These are phyloP conservation scores for Mormyrus lacerda DNA, from an alignment of 2,113 vertebrate species.

Conservation along the genomic window DNA sequence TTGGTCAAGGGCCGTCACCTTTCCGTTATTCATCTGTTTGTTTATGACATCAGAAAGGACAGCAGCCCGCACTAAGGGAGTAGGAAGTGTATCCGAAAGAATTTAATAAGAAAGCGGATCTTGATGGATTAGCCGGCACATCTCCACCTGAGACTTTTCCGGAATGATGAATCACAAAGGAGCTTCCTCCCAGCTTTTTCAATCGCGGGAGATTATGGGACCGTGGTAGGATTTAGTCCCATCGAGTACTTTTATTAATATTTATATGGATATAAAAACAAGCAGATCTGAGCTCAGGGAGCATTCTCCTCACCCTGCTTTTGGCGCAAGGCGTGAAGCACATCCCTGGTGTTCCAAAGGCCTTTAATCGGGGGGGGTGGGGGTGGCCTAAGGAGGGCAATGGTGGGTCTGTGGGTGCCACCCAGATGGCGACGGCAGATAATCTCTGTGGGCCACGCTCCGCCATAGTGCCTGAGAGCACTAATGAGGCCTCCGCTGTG, in stretches of 20 bases:
- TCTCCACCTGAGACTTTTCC: slow-evolving; percentile 65
- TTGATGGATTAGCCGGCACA: slow-evolving; percentile 71
- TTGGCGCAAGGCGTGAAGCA: background rate
- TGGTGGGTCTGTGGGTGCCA: background rate
- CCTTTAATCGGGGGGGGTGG: background rate
- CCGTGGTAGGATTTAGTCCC: slow-evolving; percentile 54
- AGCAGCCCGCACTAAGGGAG: slow-evolving; percentile 56
- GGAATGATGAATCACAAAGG: slow-evolving; percentile 69
- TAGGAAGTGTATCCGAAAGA: slow-evolving; percentile 66
- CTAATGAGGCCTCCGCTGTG: background rate
- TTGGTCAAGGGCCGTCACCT: background rate
- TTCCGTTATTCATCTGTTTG: slow-evolving; percentile 57
- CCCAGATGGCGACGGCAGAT: background rate
- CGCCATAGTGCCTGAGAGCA: background rate
- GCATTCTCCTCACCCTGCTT: slow-evolving; percentile 16
- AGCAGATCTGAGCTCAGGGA: slow-evolving; percentile 50
- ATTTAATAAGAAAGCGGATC: slow-evolving; percentile 73
- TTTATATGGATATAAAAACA: slow-evolving; percentile 66
- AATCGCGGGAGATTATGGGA: slow-evolving; percentile 66
- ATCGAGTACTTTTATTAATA: slow-evolving; percentile 64
- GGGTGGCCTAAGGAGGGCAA: background rate
- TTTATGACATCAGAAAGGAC: slow-evolving; percentile 64
- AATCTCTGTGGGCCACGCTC: background rate
- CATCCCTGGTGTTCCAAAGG: background rate
- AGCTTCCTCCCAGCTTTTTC: slow-evolving; percentile 53